Conservation (phyloP, 2,888 invertebrate species). For the Dynastes tityus region DNA sequence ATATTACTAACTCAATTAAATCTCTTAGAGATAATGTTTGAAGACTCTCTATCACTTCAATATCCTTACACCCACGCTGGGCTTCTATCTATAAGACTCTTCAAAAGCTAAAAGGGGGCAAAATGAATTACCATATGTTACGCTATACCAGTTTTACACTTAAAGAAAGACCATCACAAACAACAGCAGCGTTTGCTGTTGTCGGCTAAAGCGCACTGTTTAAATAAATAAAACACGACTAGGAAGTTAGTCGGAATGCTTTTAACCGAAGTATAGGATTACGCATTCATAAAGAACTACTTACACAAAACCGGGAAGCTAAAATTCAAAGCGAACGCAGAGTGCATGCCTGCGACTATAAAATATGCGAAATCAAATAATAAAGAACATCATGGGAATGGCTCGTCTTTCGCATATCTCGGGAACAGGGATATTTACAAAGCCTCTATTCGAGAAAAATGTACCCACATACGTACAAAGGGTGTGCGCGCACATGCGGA, state of each 20-base stretch:
- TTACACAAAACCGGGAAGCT: background rate
- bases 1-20: too few species aligned
- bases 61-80: too few species aligned
- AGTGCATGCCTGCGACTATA: background rate
- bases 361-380: slow-evolving; percentile 18
- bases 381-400: background rate
- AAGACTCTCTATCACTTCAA: too few species aligned
- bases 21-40: too few species aligned
- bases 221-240: too few species aligned
- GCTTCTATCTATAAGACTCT: too few species aligned
- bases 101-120: too few species aligned
- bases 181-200: too few species aligned
- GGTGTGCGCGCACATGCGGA: background rate
- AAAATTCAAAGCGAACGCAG: background rate
- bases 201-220: too few species aligned
- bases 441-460: background rate
- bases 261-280: slow-evolving; percentile 8
- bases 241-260: background rate
- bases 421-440: background rate
- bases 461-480: background rate
- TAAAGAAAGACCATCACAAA: too few species aligned
- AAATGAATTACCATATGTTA: too few species aligned
- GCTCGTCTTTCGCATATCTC: background rate
- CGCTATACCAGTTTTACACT: too few species aligned
- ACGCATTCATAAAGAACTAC: slow-evolving; percentile 6